Percentiles rank a stretch among this genome's conserved stretches.
These are phyloP conservation scores for Julus scandinavius DNA, from an alignment of 2,888 invertebrate genomes.

Conservation along the genomic window DNA sequence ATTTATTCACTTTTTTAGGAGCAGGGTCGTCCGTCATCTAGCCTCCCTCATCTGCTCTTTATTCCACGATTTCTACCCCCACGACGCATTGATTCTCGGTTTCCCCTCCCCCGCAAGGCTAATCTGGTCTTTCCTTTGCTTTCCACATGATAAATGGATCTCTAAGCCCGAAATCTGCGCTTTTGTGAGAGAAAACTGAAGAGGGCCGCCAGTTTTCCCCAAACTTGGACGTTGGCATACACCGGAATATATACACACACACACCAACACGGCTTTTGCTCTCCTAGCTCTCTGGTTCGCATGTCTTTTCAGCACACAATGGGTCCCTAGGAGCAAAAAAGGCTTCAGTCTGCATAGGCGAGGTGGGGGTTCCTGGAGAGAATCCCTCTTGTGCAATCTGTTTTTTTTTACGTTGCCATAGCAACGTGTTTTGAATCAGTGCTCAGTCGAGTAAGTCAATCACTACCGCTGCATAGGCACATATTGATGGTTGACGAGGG, in stretches of 20 bases:
- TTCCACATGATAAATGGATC: slow-evolving; percentile 52
- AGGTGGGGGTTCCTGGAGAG: neutral
- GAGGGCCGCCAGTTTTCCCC: slow-evolving; percentile 2
- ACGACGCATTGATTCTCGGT: slow-evolving; percentile 17
- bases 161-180: slow-evolving; percentile 48
- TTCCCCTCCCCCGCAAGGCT: slow-evolving; percentile 43
- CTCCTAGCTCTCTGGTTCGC: neutral
- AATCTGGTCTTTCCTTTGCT: neutral
- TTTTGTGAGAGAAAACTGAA: slow-evolving; percentile 26
- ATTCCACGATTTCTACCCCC: slow-evolving; percentile 14
- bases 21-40: slow-evolving; percentile 8
- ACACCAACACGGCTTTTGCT: neutral
- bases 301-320: slow-evolving; percentile 25
- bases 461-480: slow-evolving; percentile 24
- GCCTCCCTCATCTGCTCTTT: slow-evolving; percentile 45
- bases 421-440: slow-evolving; percentile 34
- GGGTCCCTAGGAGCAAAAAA: slow-evolving; percentile 42
- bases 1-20: slow-evolving; percentile 31
- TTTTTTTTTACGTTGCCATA: slow-evolving; percentile 31
- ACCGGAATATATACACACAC: neutral
- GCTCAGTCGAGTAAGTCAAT: slow-evolving; percentile 15
- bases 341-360: neutral
- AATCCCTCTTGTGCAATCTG: slow-evolving; percentile 19
- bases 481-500: slow-evolving; percentile 39
- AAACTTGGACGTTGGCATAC: neutral